Evolutionary conservation across 2,888 invertebrate species (phyloP), one percentile per base, ranked within the genome.

Genomic region (Alentia gelatinosa): DNA sequence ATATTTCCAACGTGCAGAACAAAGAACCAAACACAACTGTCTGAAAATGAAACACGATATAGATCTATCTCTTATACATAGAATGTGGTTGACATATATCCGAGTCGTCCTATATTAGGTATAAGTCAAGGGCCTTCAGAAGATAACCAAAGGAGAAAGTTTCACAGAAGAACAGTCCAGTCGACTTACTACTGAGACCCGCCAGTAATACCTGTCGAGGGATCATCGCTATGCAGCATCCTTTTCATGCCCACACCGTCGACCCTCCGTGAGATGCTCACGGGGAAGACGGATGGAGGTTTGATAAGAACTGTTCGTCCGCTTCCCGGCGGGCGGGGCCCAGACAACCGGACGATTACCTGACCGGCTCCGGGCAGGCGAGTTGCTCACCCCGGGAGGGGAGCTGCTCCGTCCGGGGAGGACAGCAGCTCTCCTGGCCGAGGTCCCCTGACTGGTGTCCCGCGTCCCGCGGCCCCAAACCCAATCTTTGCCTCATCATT

Each of bases 341-440:
- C 3, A n/a, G 56, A 56, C 9, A n/a, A n/a, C n/a, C 19, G 56
- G 56, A n/a, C 56, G 56, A 56, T 56, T 56, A 56, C 56, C 56
- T 56, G 56, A n/a, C 19, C 56, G 3, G 56, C n/a, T n/a, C 19
- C 56, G 56, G 56, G n/a, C 56, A 19, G 19, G 23, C 19, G 56
- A 56, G 56, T n/a, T 56, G 56, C 56, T 56, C 56, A n/a, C 56
- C 56, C 56, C 56, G 56, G 56, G 56, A 56, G 56, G 56, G 56
- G 56, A 56, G n/a, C 56, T 56, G 56, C 56, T 56, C 56, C 23
- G 56, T n/a, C 56, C 56, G 56, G 19, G 56, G 56, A 12, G 56
- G 56, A n/a, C 56, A 19, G 56, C n/a, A n/a, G 23, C 19, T 56
- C 56, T n/a, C 3, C 12, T 56, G 56, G 19, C 23, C 56, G n/a